Percentiles rank a stretch among this genome's conserved stretches.
These are phyloP conservation scores for Aptenodytes patagonicus DNA, from an alignment of 2,113 vertebrate species.

Conservation along the genomic window DNA sequence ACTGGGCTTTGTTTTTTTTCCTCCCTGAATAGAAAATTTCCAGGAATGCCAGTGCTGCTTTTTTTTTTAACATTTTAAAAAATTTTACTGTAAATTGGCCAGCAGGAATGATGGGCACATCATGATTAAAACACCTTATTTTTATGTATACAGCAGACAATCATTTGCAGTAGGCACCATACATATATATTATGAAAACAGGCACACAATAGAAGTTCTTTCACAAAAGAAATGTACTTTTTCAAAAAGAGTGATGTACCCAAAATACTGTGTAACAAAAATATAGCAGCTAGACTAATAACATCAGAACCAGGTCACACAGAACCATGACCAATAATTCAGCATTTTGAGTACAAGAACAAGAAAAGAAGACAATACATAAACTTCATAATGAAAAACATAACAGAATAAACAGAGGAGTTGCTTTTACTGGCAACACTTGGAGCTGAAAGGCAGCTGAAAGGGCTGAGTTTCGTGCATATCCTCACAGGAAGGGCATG, in stretches of 20 bases:
- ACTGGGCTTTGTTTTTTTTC: not conserved
- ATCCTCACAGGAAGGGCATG: not conserved
- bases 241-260: slow-evolving; percentile 19
- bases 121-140: slow-evolving; percentile 53
- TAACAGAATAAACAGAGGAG: slow-evolving; percentile 47
- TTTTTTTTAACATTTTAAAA: not conserved
- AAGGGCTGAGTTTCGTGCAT: not conserved
- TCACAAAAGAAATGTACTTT: slow-evolving; percentile 53
- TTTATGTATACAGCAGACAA: slow-evolving; percentile 54
- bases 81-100: slow-evolving; percentile 1
- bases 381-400: slow-evolving; percentile 46
- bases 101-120: slow-evolving; percentile 31
- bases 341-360: not conserved
- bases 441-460: not conserved
- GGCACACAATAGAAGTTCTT: slow-evolving; percentile 34
- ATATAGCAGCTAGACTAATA: slow-evolving; percentile 34
- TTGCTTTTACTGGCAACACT: slow-evolving; percentile 9
- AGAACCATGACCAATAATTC: slow-evolving; percentile 45
- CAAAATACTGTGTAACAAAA: slow-evolving; percentile 39
- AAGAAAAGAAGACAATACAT: slow-evolving; percentile 46
- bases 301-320: slow-evolving; percentile 41
- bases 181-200: slow-evolving; percentile 58
- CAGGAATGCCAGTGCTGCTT: not conserved
- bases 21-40: slow-evolving; percentile 9
- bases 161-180: slow-evolving; percentile 13